Percentiles rank a stretch among this genome's conserved stretches.
These are phyloP conservation scores for Calidris pygmaea DNA, from an alignment of 2,113 vertebrate genomes.

Conservation along the genomic window DNA sequence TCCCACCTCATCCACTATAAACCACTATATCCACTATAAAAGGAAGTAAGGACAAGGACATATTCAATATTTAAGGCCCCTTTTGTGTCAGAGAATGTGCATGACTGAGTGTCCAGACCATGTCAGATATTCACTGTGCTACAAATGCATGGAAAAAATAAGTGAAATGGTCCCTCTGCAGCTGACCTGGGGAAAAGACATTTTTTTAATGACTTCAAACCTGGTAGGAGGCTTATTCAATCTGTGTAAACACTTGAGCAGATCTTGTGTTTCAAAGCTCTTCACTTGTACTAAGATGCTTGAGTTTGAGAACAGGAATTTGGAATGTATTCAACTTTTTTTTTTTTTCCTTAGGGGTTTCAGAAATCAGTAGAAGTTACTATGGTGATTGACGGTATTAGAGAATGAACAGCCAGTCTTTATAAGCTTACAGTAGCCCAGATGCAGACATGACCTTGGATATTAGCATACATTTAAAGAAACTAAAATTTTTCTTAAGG, in stretches of 20 bases:
- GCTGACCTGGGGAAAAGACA: neutral
- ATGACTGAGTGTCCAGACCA: neutral
- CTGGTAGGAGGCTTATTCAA: neutral
- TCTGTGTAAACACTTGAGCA: neutral
- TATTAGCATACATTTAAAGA: neutral
- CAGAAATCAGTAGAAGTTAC: neutral
- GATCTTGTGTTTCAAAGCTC: neutral
- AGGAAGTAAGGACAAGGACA: neutral
- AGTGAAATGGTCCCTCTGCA: neutral
- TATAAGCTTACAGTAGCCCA: neutral
- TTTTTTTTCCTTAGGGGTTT: neutral
- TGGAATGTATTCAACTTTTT: neutral
- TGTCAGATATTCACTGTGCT: neutral
- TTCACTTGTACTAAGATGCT: neutral
- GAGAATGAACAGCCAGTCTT: neutral
- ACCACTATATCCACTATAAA: no score
- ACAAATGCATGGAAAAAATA: neutral
- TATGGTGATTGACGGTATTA: neutral
- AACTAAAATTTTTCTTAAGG: neutral
- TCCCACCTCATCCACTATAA: neutral
- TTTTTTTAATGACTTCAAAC: neutral
- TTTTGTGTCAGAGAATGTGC: neutral
- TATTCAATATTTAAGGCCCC: neutral
- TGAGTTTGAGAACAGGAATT: neutral
- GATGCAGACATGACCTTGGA: neutral